phyloP scores from a whole-genome alignment of 2,113 vertebrate species.

The Phainopepla nitens region DNA sequence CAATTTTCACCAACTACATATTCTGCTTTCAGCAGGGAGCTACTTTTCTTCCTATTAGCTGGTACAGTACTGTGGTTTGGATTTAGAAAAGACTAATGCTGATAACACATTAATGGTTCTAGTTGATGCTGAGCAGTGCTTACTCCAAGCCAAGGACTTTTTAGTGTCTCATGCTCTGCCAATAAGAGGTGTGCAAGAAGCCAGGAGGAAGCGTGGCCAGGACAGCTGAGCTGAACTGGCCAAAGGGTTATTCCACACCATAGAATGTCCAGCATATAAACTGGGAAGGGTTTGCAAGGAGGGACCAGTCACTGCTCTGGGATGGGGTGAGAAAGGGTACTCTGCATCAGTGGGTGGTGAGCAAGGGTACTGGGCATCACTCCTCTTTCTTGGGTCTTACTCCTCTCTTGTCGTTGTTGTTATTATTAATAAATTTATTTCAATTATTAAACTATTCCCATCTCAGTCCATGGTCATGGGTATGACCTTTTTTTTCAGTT shows the following conservation, averaged over 20 bases:
- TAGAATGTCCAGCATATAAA: neutral
- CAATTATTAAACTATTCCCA: neutral
- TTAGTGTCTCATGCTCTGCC: neutral
- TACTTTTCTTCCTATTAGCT: neutral
- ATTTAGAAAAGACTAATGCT: neutral
- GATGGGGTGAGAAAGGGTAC: neutral
- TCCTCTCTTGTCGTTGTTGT: neutral
- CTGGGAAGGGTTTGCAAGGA: neutral
- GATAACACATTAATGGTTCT: neutral
- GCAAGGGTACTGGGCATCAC: neutral
- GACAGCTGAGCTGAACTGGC: neutral
- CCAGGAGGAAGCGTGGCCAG: neutral
- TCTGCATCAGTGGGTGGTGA: neutral
- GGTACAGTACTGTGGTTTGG: neutral
- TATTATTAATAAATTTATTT: neutral
- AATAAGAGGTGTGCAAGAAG: neutral
- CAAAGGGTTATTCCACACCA: neutral
- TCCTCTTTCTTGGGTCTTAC: neutral
- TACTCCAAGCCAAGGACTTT: neutral
- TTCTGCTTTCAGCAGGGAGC: neutral
- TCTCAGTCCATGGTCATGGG: neutral
- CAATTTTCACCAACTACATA: neutral
- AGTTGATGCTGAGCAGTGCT: neutral
- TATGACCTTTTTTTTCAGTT: neutral
- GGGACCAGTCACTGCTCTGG: fast-evolving